Evolutionary conservation across 1,140 invertebrate species (phyloP), one percentile per base, ranked within the genome.

Genomic region (Ptiloglossa arizonensis): DNA sequence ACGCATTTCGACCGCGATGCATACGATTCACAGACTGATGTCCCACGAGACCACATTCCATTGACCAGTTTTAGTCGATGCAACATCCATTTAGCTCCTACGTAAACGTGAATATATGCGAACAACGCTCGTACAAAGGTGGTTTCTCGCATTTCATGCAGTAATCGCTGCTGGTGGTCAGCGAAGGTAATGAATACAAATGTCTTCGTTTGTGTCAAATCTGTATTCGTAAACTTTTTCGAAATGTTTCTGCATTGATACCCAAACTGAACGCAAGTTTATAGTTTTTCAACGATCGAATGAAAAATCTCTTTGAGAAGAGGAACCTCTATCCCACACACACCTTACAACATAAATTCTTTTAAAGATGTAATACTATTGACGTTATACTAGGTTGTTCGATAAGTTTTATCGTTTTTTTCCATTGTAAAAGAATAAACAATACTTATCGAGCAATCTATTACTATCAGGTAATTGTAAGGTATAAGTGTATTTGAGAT

Each of bases 1-100:
- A 77, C 74, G 74, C 62, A 67, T 6, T 48, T 69, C 74, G 74
- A 62, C 74, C 74, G 74, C 74, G 74, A 71, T 77, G 74, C 74
- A 77, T 77, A 77, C 41, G 66, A 62, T 77, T 71, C 74, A 71
- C 74, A 67, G 67, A 54, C 74, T 67, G 67, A 62, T 77, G 57
- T 77, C 74, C 74, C 57, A 71, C 74, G 46, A 44, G 46, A 11
- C 74, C 24, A 67, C 67, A 77, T 77, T 77, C 74, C 74, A 56
- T 62, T 8, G 27, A 5, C 17, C 50, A n/a, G 24, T 19, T n/a
- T 19, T 3, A 9, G 29, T 3, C 62, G 50, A 27, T 48, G 54
- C 52, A 69, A 59, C 73, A 29, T 76, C 73, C 64, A 76, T 48
- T 68, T 59, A n/a, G 52, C 64, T 82, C 80, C 81, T 78, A 82